phyloP scores from a whole-genome alignment of 2,888 invertebrate genomes.

The Xestoiulus laeticollis region DNA sequence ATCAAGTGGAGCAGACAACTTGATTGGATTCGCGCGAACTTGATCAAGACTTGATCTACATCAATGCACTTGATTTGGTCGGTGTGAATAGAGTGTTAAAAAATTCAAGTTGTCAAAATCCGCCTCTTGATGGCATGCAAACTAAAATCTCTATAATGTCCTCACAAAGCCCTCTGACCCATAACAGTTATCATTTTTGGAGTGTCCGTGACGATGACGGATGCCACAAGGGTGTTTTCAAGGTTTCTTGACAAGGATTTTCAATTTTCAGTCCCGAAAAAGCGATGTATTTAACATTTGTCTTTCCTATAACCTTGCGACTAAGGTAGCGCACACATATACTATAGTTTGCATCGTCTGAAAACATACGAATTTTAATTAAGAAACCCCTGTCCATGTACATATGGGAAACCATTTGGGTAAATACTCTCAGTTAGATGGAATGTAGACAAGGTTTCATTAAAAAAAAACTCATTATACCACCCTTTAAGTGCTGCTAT shows the following conservation, averaged over 20 bases:
- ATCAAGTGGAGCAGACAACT: too few species aligned
- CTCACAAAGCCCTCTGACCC: constrained; percentile 5
- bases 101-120: neutral
- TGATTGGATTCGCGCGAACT: too few species aligned
- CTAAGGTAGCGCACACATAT: constrained; percentile 23
- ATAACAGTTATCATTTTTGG: constrained; percentile 27
- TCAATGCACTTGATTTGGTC: too few species aligned
- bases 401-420: neutral
- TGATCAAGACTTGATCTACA: too few species aligned
- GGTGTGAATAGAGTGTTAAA: too few species aligned
- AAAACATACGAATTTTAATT: neutral
- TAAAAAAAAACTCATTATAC: too few species aligned
- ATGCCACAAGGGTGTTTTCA: constrained; percentile 43
- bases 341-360: neutral
- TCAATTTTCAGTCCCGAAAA: neutral
- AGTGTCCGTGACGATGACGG: constrained; percentile 41
- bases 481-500: too few species aligned
- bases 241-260: constrained; percentile 34
- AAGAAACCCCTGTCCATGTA: neutral
- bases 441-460: too few species aligned
- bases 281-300: neutral
- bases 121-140: neutral
- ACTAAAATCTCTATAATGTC: neutral
- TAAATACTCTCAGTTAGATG: neutral
- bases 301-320: constrained; percentile 5